phyloP scores from a whole-genome alignment of 2,888 invertebrate genomes.

The Thumatha senex region DNA sequence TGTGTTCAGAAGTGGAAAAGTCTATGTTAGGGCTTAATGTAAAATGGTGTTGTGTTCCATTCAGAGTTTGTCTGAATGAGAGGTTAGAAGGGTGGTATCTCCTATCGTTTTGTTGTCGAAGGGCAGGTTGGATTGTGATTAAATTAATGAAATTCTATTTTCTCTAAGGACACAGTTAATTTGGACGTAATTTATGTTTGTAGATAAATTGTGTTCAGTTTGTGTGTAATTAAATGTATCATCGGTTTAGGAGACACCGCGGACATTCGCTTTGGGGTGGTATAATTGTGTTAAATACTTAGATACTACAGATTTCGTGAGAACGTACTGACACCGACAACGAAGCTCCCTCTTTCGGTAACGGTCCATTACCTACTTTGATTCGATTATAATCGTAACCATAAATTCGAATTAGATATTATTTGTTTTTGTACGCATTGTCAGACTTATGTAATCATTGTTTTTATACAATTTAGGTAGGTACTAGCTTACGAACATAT shows the following conservation, averaged over 20 bases:
- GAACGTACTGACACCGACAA: background rate
- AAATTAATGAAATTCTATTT: slow-evolving; percentile 62
- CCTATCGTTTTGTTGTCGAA: slow-evolving; percentile 37
- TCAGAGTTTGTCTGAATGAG: slow-evolving; percentile 24
- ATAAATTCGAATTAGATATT: background rate
- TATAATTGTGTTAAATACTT: slow-evolving; percentile 5
- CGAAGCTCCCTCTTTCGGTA: no score
- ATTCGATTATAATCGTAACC: no score
- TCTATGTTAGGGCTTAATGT: slow-evolving; percentile 27
- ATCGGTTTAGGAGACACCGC: slow-evolving; percentile 15
- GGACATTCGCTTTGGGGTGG: slow-evolving; percentile 8
- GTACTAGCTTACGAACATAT: no score
- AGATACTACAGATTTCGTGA: slow-evolving; percentile 3
- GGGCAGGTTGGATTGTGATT: slow-evolving; percentile 48
- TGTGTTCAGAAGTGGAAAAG: slow-evolving; percentile 14
- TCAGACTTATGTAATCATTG: no score
- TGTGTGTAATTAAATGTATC: slow-evolving; percentile 34
- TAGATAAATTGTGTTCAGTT: slow-evolving; percentile 29
- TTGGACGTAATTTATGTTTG: slow-evolving; percentile 45
- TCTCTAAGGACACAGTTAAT: slow-evolving; percentile 44
- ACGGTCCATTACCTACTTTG: no score
- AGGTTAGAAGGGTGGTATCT: slow-evolving; percentile 13
- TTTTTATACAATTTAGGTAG: no score
- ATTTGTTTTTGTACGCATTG: no score
- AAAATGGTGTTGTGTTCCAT: slow-evolving; percentile 33